Evolutionary conservation across 2,797 vertebrate genomes (phyloP).

Genomic region (Morelia viridis): DNA sequence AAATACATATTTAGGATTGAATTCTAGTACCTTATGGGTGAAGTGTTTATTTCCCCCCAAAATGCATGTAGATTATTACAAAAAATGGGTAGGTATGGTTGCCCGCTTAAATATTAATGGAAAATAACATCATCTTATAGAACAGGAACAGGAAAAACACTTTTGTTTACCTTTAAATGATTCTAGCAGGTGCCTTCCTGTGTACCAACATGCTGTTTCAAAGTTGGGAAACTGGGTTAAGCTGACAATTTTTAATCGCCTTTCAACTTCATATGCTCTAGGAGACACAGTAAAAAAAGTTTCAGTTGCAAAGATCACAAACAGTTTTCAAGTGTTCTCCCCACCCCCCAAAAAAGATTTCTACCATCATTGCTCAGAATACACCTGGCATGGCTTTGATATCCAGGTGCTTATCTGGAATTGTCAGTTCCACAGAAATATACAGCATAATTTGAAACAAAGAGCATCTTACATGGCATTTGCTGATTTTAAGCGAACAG

Average conservation of each 20-base stretch:
- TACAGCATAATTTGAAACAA: not conserved
- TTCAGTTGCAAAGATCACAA: constrained; percentile 27
- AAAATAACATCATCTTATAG: not conserved
- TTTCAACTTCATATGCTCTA: constrained; percentile 97
- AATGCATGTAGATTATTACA: not conserved
- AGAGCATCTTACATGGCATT: not conserved
- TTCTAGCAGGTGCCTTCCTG: constrained; percentile 91
- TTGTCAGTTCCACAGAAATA: constrained; percentile 23
- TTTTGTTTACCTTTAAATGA: constrained; percentile 88
- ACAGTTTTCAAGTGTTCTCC: not conserved
- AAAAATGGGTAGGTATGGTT: not conserved
- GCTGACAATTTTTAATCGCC: constrained; percentile 90
- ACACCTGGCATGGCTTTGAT: not conserved
- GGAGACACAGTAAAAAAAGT: constrained; percentile 59
- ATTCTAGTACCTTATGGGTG: not conserved
- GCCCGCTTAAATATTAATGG: not conserved
- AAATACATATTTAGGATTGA: not conserved
- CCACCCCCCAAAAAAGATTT: not conserved
- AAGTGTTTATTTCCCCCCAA: not conserved
- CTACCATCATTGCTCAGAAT: not conserved
- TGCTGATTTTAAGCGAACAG: not conserved
- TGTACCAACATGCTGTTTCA: constrained; percentile 97
- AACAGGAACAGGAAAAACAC: not conserved
- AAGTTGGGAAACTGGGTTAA: constrained; percentile 95
- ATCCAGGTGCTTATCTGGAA: constrained; percentile 10